Evolutionary conservation across 2,113 vertebrate species (phyloP).

Genomic region (Hydropotes inermis): DNA sequence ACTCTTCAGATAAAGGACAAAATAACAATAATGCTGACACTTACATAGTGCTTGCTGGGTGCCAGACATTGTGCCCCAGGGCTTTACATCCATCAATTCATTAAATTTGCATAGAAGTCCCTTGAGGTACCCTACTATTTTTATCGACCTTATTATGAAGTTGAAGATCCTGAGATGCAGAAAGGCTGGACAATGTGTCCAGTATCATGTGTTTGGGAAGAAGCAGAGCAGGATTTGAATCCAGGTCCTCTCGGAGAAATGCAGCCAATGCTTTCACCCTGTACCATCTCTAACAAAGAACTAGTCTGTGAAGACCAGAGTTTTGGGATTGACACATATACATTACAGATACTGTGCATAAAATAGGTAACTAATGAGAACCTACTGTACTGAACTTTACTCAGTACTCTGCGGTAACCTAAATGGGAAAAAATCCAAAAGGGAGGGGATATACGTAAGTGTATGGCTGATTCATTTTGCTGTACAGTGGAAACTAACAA

Average conservation of each 20-base stretch:
- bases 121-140: neutral
- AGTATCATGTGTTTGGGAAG: neutral
- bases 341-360: neutral
- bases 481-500: neutral
- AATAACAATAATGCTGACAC: neutral
- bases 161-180: neutral
- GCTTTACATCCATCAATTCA: neutral
- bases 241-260: neutral
- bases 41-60: neutral
- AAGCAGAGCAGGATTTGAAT: neutral
- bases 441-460: neutral
- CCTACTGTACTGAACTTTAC: neutral
- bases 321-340: neutral
- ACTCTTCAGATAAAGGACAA: neutral
- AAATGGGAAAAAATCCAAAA: neutral
- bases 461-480: neutral
- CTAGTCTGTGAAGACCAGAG: neutral
- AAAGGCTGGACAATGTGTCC: neutral
- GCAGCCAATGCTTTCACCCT: neutral
- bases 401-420: neutral
- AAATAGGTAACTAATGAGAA: neutral
- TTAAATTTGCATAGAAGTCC: neutral
- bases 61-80: neutral
- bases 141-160: neutral
- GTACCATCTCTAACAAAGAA: neutral